Conservation (phyloP, 2,888 invertebrate species). For the Nematopogon swammerdamellus region DNA sequence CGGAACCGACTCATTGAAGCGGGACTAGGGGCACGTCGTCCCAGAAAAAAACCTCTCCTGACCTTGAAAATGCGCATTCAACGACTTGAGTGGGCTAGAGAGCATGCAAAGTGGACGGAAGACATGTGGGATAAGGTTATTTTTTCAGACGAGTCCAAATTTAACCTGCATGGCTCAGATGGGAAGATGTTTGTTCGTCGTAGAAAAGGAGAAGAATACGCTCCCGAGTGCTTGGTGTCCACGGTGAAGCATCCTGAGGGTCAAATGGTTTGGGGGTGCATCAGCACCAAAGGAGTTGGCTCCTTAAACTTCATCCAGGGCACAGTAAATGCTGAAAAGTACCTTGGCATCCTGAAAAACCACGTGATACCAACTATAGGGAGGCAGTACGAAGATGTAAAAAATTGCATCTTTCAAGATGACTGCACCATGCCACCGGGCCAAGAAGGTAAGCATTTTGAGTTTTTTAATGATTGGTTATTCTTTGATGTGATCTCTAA, state of each 20-base stretch:
- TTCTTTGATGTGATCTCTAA: constrained; percentile 1
- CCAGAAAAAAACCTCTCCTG: neutral
- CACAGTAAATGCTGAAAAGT: no score
- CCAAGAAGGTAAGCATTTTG: neutral
- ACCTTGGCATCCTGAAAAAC: no score
- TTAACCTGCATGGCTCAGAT: neutral
- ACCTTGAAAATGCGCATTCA: neutral
- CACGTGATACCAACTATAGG: no score
- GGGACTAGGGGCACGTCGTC: constrained; percentile 1
- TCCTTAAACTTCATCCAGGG: neutral
- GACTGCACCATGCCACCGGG: neutral
- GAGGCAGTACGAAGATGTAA: no score
- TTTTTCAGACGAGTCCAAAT: no score
- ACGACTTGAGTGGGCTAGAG: neutral
- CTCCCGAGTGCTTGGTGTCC: constrained; percentile 2
- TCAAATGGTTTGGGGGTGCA: constrained; percentile 6
- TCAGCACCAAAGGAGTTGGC: constrained; percentile 4
- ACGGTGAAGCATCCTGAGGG: constrained; percentile 4
- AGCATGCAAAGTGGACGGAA: neutral
- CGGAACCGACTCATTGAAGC: constrained; percentile 1
- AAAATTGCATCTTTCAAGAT: no score
- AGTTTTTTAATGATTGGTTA: neutral
- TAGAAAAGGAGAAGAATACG: no score
- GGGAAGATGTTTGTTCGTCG: no score
- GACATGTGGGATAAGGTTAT: neutral